Conservation (phyloP, 2,113 vertebrate genomes). For the Eleginops maclovinus region DNA sequence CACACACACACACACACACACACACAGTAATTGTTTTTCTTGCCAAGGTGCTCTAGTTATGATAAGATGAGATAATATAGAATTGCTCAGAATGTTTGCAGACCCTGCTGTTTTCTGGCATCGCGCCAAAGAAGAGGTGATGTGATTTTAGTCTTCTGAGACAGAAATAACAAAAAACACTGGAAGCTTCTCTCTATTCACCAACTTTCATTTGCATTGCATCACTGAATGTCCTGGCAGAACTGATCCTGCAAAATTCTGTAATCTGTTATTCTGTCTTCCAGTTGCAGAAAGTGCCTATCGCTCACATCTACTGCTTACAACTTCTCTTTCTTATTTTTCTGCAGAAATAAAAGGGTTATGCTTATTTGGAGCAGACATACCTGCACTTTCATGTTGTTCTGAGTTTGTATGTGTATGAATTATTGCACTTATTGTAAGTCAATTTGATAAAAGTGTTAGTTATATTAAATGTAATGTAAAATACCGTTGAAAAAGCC, state of each 20-base stretch:
- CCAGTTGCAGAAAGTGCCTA: not conserved
- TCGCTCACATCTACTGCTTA: not conserved
- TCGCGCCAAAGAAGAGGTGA: not conserved
- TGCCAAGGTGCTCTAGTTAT: no score
- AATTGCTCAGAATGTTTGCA: not conserved
- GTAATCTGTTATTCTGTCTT: not conserved
- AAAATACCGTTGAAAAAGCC: no score
- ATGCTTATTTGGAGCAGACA: no score
- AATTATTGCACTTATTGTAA: no score
- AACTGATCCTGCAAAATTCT: not conserved
- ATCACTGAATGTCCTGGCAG: not conserved
- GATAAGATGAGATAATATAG: not conserved
- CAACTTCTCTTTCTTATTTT: not conserved
- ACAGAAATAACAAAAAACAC: not conserved
- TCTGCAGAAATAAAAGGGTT: not conserved
- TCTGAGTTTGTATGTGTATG: no score
- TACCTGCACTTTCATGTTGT: no score
- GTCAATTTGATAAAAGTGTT: no score
- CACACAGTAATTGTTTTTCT: slow-evolving; percentile 1
- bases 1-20: not conserved
- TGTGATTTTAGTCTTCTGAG: not conserved
- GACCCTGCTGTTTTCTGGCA: not conserved
- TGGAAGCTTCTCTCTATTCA: not conserved
- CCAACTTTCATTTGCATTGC: no score
- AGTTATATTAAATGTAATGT: no score